phyloP scores from a whole-genome alignment of 2,113 vertebrate species.

The Oceanites oceanicus region DNA sequence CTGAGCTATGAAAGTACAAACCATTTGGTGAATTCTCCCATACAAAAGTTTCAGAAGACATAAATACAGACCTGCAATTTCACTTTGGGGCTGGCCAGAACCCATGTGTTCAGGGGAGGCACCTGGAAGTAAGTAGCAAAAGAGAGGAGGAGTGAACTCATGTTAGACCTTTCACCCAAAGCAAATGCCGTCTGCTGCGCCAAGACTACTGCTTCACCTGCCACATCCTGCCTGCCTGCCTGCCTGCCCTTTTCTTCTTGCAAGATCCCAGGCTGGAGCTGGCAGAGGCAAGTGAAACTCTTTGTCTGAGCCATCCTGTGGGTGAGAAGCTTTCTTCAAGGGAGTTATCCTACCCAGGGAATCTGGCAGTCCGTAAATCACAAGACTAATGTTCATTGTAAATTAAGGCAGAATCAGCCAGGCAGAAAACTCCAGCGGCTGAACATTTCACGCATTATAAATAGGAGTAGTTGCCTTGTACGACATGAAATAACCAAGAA shows the following conservation, averaged over 20 bases:
- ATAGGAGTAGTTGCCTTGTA: neutral
- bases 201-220: neutral
- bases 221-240: neutral
- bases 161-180: neutral
- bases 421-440: slow-evolving; percentile 17
- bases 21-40: neutral
- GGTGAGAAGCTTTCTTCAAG: neutral
- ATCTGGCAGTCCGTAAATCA: slow-evolving; percentile 28
- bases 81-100: neutral
- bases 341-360: neutral
- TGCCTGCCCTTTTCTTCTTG: neutral
- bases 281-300: neutral
- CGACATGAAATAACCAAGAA: neutral
- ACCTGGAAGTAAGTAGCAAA: neutral
- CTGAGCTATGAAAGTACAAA: neutral
- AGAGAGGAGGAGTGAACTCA: neutral
- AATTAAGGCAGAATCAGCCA: slow-evolving; percentile 28
- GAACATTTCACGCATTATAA: neutral
- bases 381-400: neutral
- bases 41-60: neutral
- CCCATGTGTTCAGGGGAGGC: neutral
- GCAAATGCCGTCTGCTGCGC: neutral
- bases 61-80: neutral
- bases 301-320: neutral
- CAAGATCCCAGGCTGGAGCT: neutral